Percentiles rank a stretch among this genome's conserved stretches.
Evolutionary conservation across 2,113 vertebrate genomes (phyloP).

Genomic region (Trogon melanurus): DNA sequence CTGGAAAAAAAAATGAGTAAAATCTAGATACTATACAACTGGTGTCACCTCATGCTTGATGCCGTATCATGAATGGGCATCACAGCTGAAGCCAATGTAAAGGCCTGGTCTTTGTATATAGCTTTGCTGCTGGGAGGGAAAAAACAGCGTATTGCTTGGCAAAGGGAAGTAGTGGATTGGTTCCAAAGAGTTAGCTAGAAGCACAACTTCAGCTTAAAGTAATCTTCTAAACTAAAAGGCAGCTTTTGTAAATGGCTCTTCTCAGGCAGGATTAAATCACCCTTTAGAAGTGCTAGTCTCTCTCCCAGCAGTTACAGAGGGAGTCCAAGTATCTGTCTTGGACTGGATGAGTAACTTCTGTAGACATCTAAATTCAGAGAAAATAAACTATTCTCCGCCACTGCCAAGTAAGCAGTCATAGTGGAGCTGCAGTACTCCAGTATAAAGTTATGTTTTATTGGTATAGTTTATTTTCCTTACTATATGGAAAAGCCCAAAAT

Average conservation of each 20-base stretch:
- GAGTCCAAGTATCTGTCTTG: neutral
- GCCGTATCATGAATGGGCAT: rapidly evolving
- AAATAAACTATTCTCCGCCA: neutral
- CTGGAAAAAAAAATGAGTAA: neutral
- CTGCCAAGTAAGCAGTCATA: neutral
- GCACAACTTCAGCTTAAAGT: neutral
- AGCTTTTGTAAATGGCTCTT: neutral
- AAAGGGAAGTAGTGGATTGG: neutral
- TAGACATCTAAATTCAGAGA: neutral
- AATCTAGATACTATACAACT: neutral
- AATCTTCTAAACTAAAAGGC: neutral
- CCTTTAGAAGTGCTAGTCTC: neutral
- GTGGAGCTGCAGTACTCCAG: neutral
- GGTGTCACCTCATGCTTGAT: neutral
- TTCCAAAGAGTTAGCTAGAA: neutral
- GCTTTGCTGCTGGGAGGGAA: neutral
- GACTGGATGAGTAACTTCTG: neutral
- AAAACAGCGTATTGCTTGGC: neutral
- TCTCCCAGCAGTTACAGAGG: neutral
- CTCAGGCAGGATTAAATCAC: neutral
- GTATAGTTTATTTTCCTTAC: neutral
- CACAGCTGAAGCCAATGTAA: neutral
- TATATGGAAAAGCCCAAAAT: neutral
- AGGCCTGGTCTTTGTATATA: neutral
- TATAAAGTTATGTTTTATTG: neutral